Conservation (phyloP, 2,797 vertebrate genomes). For the Pachyuromys duprasi region DNA sequence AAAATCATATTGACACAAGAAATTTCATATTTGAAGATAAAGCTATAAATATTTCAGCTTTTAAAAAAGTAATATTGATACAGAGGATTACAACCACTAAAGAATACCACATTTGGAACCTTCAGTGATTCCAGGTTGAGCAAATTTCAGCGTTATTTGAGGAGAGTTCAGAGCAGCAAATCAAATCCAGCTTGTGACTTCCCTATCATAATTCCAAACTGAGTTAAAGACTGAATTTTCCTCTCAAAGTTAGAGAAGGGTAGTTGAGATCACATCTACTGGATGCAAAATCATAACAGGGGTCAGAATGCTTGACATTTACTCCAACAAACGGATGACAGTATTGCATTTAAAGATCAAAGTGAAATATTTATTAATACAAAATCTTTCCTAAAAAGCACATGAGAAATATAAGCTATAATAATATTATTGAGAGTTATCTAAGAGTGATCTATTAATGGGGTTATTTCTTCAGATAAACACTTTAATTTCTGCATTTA, state of each 20-base stretch:
- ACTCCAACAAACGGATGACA: neutral
- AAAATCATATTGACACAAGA: neutral
- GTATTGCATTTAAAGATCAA: neutral
- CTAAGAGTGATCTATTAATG: neutral
- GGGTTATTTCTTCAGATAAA: neutral
- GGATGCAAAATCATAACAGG: neutral
- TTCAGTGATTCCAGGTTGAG: neutral
- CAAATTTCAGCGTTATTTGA: neutral
- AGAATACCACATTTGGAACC: neutral
- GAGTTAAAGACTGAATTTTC: slow-evolving; percentile 2
- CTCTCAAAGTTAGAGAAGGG: neutral
- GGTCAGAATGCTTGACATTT: neutral
- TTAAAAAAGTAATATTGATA: neutral
- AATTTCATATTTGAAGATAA: neutral
- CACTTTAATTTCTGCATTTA: neutral
- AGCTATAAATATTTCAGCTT: neutral
- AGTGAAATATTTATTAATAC: neutral
- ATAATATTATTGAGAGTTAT: neutral
- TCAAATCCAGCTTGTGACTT: neutral
- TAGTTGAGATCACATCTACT: neutral
- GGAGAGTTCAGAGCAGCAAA: neutral
- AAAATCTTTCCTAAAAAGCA: neutral
- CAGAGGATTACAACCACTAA: too few relatives aligned
- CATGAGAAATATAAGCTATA: neutral
- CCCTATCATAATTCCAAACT: neutral